Conservation (phyloP, 2,888 invertebrate species). For the Agrilus biguttatus region DNA sequence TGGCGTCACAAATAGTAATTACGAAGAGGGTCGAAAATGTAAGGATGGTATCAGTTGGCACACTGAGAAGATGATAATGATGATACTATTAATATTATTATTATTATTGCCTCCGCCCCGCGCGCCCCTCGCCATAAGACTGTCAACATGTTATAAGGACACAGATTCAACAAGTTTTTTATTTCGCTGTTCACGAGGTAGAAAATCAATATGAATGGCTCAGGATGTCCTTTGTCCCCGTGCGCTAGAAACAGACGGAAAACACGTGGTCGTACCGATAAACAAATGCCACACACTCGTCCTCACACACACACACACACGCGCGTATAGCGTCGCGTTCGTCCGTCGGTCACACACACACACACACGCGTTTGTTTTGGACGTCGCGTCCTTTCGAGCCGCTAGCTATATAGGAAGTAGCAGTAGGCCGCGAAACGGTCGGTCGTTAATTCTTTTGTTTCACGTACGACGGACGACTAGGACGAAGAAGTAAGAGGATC, state of each 20-base stretch:
- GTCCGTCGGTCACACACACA: too few relatives aligned
- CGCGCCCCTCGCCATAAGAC: conserved; percentile 2
- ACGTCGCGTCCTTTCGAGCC: not conserved
- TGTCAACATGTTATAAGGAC: conserved; percentile 10
- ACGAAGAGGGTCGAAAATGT: too few relatives aligned
- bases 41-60: too few relatives aligned
- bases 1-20: too few relatives aligned
- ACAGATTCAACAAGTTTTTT: conserved; percentile 40
- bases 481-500: too few relatives aligned
- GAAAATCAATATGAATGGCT: conserved; percentile 35
- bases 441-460: too few relatives aligned
- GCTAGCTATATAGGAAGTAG: too few relatives aligned
- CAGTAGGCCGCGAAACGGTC: too few relatives aligned
- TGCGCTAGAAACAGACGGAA: conserved; percentile 27
- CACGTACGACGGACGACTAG: too few relatives aligned
- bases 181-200: conserved; percentile 16
- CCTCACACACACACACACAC: not conserved
- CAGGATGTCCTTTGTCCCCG: conserved; percentile 31
- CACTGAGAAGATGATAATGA: too few relatives aligned
- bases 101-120: not conserved
- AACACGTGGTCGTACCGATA: conserved; percentile 20
- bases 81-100: too few relatives aligned
- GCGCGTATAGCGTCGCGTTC: not conserved
- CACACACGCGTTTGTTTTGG: not conserved
- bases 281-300: conserved; percentile 7